phyloP scores from a whole-genome alignment of 1,140 invertebrate genomes.

The Pantala flavescens region DNA sequence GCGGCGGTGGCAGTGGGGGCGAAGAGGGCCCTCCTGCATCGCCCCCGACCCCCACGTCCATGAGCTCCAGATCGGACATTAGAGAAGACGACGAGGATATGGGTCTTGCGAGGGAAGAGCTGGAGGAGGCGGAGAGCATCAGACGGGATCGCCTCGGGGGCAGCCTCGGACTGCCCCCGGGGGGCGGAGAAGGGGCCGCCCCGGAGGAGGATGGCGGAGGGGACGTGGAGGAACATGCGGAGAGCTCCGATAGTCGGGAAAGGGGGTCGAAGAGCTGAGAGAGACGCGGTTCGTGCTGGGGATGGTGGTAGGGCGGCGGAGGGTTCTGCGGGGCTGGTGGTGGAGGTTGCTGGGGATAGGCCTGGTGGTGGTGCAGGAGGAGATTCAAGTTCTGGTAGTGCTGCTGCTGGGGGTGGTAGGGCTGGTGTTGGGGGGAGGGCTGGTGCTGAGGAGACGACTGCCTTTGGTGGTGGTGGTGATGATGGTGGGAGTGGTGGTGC shows the following conservation, averaged over 20 bases:
- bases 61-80: conserved; percentile 25
- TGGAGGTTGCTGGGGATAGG: background rate
- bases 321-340: background rate
- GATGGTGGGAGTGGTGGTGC: background rate
- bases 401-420: background rate
- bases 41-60: conserved; percentile 20
- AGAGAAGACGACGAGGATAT: conserved; percentile 37
- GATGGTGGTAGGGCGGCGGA: background rate
- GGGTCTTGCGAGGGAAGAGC: background rate
- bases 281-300: conserved; percentile 37
- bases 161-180: conserved; percentile 25
- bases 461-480: background rate
- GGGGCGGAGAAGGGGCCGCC: conserved; percentile 22
- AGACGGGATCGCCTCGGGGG: conserved; percentile 29
- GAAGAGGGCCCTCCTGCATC: conserved; percentile 21
- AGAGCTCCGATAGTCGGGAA: conserved; percentile 51
- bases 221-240: conserved; percentile 35
- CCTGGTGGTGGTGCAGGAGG: background rate
- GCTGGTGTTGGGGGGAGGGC: background rate
- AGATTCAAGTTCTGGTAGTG: background rate
- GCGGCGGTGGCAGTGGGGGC: conserved; percentile 31
- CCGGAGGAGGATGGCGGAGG: conserved; percentile 27
- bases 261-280: conserved; percentile 71
- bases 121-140: conserved; percentile 23
- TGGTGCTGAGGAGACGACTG: background rate